Evolutionary conservation across 2,113 vertebrate genomes (phyloP).

Genomic region (Garra rufa): DNA sequence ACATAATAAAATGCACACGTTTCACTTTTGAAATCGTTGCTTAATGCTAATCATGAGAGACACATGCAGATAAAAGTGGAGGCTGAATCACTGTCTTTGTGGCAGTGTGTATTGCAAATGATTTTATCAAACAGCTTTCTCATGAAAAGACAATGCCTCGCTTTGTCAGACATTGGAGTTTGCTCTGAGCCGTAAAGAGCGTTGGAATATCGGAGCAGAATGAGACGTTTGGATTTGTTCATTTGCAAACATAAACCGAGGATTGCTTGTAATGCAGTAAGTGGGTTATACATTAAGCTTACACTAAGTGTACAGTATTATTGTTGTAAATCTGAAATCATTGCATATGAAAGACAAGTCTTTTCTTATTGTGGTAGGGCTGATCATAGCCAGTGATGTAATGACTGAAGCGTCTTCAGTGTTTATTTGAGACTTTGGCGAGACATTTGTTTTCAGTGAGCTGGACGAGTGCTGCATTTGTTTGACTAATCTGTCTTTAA

Average conservation of each 20-base stretch:
- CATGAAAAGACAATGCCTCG: constrained; percentile 70
- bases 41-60: background rate
- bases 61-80: constrained; percentile 39
- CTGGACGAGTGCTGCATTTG: background rate
- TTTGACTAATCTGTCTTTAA: background rate
- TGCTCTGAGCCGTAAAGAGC: constrained; percentile 2
- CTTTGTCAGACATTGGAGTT: constrained; percentile 60
- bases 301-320: background rate
- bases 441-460: background rate
- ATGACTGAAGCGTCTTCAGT: background rate
- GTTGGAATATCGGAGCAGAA: background rate
- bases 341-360: background rate
- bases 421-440: background rate
- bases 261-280: background rate
- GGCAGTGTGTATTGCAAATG: constrained; percentile 63
- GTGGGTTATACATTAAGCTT: background rate
- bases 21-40: background rate
- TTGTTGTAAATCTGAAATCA: background rate
- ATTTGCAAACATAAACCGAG: background rate
- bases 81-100: constrained; percentile 72
- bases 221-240: background rate
- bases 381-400: background rate
- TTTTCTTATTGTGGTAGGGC: background rate
- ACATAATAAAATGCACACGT: background rate
- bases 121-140: constrained; percentile 67